Base-by-base conservation (phyloP, 2,797 vertebrate genomes). In the Dicrostonyx torquatus region DNA sequence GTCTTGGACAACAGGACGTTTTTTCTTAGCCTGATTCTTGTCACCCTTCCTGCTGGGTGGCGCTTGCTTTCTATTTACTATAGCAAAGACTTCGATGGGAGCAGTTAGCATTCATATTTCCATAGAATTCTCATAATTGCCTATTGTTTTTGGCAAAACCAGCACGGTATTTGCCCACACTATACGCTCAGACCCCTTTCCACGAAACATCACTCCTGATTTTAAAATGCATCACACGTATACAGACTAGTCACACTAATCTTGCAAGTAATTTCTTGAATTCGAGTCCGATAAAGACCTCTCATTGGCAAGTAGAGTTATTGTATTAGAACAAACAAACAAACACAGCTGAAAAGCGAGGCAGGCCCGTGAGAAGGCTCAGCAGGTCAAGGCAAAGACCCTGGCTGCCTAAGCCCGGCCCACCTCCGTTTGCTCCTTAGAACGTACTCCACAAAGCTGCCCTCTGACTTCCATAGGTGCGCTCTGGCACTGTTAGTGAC, bases 101-200 rank as follows among this genome's bases (percentile, higher is more conserved):
- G 96, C 87, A 60, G 72, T 97, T 98, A 98, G 90, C 97, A 97
- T 96, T 97, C 97, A 97, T 98, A 98, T 96, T 97, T 98, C 97
- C 96, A 94, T 75, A 97, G 98, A 98, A 98, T 95, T 96, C 90
- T 98, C 97, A 96, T 98, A 98, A 98, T 98, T 96, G 97, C 96
- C 95, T 97, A 89, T 98, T 98, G 98, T 98, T 98, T 98, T 98
- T 96, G 98, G 98, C 98, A 97, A 97, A 97, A 82, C 34, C 80
- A 96, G 95, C 70, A 96, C 93, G 83, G 94, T 87, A 84, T 93
- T 97, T 98, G 96, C 53, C 66, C 20, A 55, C 34, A 78, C 78
- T 87, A 31, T 2, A 82, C 79, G 86, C 73, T 72, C 66, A 94
- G 58, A 64, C 37, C 60, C 60, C 58, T 88, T 94, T 85, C 66